Evolutionary conservation across 92 coral and sea anemone genomes (phyloP), one percentile per base, ranked within the genome.

Genomic region (Heliopora coerulea): DNA sequence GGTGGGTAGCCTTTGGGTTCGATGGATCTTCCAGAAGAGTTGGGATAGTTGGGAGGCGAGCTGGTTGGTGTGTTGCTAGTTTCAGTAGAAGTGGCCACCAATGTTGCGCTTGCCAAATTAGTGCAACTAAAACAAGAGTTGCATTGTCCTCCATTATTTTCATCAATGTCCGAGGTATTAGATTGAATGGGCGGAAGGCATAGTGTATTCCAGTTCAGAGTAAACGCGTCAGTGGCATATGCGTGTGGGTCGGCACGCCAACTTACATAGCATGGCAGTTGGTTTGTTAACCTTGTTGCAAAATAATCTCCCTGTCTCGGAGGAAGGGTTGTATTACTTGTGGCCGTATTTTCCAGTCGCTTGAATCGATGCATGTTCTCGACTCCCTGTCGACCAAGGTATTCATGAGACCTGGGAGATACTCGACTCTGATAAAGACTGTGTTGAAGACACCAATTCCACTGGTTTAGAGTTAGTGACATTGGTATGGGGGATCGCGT

Each of bases 51-150:
- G 85, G 82, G 1, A 84, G 82, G 18, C 74, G 68, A 23, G 74
- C 82, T 49, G 85, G 84, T 17, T 31, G 74, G 11, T 42, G 37
- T 62, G 60, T 50, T 31, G 72, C 49, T 12, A 56, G 80, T 15
- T 63, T 68, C 27, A 64, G 27, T 44, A 81, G 49, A 5, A 78
- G 74, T 19, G 87, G 75, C 83, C 85, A 84, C 88, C 85, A 80
- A 31, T 76, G 85, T 73, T 85, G 85, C 18, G 84, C 77, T 66
- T 72, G 81, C 88, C 88, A 79, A 11, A 83, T 49, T 39, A 84
- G 88, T 19, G 84, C 84, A 18, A 79, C 73, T 1, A 79, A 82
- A 26, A 79, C 17, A 34, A 83, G 31, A 26, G 73, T 78, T 28
- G 84, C 56, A 19, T 72, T 62, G 78, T 79, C 88, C 34, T 30